Conservation (phyloP, 2,113 vertebrate genomes). For the Gopherus evgoodei region DNA sequence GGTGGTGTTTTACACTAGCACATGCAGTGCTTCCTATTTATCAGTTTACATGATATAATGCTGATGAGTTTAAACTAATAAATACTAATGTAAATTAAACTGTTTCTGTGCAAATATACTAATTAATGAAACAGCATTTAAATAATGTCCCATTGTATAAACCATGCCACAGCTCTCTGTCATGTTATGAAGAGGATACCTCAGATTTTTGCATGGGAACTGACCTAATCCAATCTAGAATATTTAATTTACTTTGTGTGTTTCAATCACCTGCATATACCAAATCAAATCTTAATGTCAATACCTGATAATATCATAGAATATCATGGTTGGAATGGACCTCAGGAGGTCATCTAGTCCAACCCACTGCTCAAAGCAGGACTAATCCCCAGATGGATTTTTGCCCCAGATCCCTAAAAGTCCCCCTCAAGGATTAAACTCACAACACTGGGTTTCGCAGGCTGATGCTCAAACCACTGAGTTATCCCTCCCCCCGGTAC, state of each 20-base stretch:
- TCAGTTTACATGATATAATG: no score
- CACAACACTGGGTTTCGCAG: no score
- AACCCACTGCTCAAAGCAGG: no score
- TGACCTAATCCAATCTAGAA: slow-evolving; percentile 10
- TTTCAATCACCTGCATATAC: slow-evolving; percentile 34
- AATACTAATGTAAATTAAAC: background rate
- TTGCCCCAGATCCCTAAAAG: no score
- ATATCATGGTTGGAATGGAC: no score
- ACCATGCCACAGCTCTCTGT: background rate
- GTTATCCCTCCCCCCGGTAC: background rate
- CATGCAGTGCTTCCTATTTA: no score
- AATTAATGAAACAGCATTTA: slow-evolving; percentile 14
- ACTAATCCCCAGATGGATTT: no score
- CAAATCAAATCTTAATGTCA: slow-evolving; percentile 48
- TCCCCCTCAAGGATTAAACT: no score
- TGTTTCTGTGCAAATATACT: background rate
- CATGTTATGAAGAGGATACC: background rate
- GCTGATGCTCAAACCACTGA: no score
- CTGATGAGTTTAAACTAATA: background rate
- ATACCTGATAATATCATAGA: slow-evolving; percentile 32
- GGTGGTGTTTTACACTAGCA: no score
- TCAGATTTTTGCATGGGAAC: background rate
- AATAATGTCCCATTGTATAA: slow-evolving; percentile 15
- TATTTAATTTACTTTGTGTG: slow-evolving; percentile 29
- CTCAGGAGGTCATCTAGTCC: no score